Evolutionary conservation across 2,797 vertebrate genomes (phyloP).

Genomic region (Oceanodroma leucorhoa): DNA sequence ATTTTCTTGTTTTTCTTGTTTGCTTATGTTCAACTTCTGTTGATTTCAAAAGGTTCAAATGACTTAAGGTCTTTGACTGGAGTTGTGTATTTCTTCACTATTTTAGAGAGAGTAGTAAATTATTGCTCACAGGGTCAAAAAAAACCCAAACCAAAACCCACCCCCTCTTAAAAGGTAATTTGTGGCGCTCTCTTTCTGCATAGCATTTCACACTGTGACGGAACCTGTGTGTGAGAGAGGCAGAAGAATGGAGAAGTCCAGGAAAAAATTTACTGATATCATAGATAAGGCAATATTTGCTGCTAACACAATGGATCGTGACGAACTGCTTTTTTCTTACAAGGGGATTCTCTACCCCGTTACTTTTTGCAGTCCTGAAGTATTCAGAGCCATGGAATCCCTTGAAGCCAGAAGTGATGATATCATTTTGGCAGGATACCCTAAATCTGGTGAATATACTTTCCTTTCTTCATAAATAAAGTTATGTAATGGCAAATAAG

Average conservation of each 20-base stretch:
- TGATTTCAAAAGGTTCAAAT: neutral
- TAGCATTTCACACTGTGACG: neutral
- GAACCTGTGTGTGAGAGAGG: neutral
- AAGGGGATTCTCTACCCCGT: slow-evolving; percentile 72
- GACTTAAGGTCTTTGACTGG: neutral
- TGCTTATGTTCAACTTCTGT: neutral
- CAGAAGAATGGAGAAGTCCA: neutral
- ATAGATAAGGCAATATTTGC: neutral
- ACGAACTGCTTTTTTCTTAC: slow-evolving; percentile 75
- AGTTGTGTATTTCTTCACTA: neutral
- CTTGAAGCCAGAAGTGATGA: slow-evolving; percentile 61
- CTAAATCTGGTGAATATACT: slow-evolving; percentile 62
- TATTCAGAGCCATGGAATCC: slow-evolving; percentile 63
- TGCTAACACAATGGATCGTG: slow-evolving; percentile 15
- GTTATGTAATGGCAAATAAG: neutral
- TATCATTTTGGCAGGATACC: slow-evolving; percentile 76
- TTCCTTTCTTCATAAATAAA: neutral
- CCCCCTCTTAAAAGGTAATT: neutral
- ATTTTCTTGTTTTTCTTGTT: neutral
- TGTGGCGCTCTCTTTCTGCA: neutral
- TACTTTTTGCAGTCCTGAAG: slow-evolving; percentile 63
- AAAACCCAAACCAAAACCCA: rapidly evolving
- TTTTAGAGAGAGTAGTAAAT: neutral
- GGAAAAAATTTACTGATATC: rapidly evolving
- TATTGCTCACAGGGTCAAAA: neutral